Evolutionary conservation across 2,797 vertebrate species (phyloP), one percentile per base, ranked within the genome.

Genomic region (Tragelaphus eurycerus): DNA sequence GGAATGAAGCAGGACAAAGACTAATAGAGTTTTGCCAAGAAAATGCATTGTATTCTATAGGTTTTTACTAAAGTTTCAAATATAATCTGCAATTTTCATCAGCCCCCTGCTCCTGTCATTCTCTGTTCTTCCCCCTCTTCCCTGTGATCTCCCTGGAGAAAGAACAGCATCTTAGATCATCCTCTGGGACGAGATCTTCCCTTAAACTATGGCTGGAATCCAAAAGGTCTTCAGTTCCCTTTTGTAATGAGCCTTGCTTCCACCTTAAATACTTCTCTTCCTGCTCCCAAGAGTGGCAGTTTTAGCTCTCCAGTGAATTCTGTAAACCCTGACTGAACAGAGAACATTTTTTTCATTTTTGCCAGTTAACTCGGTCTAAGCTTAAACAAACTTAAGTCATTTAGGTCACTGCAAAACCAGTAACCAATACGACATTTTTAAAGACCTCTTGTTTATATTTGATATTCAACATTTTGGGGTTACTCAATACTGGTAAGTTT

Each of bases 31-130:
- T n/a, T n/a, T n/a, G n/a, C n/a, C n/a, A n/a, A n/a, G n/a, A n/a
- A n/a, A n/a, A n/a, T n/a, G n/a, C n/a, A 85, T 6, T 82, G 7
- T 85, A 48, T 67, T 50, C 76, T 71, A 34, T 0, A 76, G 31
- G 50, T 87, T 93, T 86, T 79, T 31, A 93, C 71, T 85, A 27
- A 95, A 81, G 29, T 92, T 54, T n/a, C 27, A 93, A 89, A 84
- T 60, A 92, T 4, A 59, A 89, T 89, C 92, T 92, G 64, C n/a
- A 95, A 74, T 64, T 78, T 29, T 27, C 38, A 78, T 25, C 16
- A 59, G 38, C 60, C 87, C 25, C 74, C 23, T 60, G 74, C 78
- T 83, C 96, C 76, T 93, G 14, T 79, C 89, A 97, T 92, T 96
- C 93, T 96, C 93, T 88, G 59, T 16, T 91, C 46, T 78, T 23